Evolutionary conservation across 2,113 vertebrate genomes (phyloP), one percentile per base, ranked within the genome.

Genomic region (Electrona antarctica): DNA sequence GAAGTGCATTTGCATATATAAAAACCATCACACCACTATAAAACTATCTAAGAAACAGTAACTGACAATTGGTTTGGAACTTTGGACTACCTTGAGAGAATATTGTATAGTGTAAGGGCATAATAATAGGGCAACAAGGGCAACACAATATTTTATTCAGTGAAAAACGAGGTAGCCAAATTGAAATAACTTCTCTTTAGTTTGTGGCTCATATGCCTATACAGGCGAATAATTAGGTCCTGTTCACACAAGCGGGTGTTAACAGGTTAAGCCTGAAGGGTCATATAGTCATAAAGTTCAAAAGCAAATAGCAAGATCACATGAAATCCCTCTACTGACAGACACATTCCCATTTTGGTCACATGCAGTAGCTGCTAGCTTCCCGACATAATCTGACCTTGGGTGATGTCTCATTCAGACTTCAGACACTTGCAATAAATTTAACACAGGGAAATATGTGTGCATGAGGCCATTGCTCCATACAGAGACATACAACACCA

Each of bases 271-370:
- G 21, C 29, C 11, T 7, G 3, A 29, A 78, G 77, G 56, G 67
- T 75, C 47, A 81, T 66, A 60, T 9, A 21, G 21, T 56, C 15
- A 66, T 61, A 46, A 78, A 64, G 29, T 64, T 73, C 14, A 80
- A 69, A 65, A 14, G 49, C 14, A 69, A 70, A 48, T 77, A 62
- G 56, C 7, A 74, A 12, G 77, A 58, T 76, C 46, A 67, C 45
- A 63, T 10, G 14, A 29, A 51, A 64, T 64, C 15, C 5, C 5
- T 72, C 28, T 65, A 60, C 60, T 68, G 47, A 59, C 48, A 77
- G 75, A 50, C 60, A 50, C 4, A 77, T 77, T 78, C 82, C 83
- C 88, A 80, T 77, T 54, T 82, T 87, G 84, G 86, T 87, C 68
- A 90, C 79, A 74, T 15, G 13, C 69, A 71, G 64, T 15, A 58